Evolutionary conservation across 1,140 invertebrate species (phyloP).

Genomic region (Trichonephila clavata): DNA sequence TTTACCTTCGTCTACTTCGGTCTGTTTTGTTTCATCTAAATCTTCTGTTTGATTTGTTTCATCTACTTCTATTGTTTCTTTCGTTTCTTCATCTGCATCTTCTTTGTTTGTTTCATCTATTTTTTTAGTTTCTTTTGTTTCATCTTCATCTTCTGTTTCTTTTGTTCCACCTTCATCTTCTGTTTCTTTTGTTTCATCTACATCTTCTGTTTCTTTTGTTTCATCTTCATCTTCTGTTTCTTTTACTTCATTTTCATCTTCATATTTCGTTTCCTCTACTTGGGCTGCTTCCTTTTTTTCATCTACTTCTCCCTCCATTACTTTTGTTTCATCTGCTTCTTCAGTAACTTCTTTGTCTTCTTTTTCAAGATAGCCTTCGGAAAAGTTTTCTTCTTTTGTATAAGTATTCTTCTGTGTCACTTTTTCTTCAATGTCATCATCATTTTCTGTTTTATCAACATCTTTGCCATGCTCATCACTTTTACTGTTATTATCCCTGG

Average conservation of each 20-base stretch:
- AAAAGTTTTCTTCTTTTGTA: too few species aligned
- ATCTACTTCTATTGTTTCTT: conserved; percentile 78
- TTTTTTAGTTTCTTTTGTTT: neutral
- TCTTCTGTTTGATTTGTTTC: neutral
- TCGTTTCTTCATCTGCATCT: neutral
- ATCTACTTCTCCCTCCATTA: neutral
- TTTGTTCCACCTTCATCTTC: neutral
- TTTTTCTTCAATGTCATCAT: too few species aligned
- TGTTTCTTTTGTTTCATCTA: neutral
- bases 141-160: conserved; percentile 6
- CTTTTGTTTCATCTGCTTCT: neutral
- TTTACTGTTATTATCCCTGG: neutral
- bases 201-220: neutral
- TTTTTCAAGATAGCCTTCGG: too few species aligned
- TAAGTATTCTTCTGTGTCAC: too few species aligned
- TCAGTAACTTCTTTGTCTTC: neutral
- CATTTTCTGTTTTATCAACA: too few species aligned
- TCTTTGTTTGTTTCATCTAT: neutral
- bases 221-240: neutral
- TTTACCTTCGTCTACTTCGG: neutral
- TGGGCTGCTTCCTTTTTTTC: neutral
- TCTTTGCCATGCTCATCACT: too few species aligned
- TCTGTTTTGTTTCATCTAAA: neutral
- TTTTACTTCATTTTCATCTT: neutral
- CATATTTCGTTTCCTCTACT: too few species aligned